Evolutionary conservation across 2,888 invertebrate species (phyloP), one percentile per base, ranked within the genome.

Genomic region (Dolichomitus sp.): DNA sequence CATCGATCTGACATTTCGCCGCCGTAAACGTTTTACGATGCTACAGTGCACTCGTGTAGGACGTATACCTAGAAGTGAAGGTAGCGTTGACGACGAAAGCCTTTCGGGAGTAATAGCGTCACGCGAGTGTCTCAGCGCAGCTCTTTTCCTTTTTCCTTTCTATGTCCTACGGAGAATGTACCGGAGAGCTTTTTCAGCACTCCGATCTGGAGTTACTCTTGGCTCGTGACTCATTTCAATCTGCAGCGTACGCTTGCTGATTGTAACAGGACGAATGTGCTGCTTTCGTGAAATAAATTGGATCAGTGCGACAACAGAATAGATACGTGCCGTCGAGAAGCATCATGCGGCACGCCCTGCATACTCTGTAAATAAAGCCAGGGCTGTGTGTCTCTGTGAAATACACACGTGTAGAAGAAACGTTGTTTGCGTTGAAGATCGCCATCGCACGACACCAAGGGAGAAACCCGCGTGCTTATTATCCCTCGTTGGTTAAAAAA

Each of bases 341-440:
- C 57, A 57, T 1, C 37, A 65, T 23, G 23, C 63, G 70, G 48
- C 70, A 61, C 69, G 74, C 63, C 73, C 57, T 59, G 66, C 37
- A 4, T n/a, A 23, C 65, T 68, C 33, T 27, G 77, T 52, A 77
- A 70, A 70, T 76, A 76, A 70, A 72, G 54, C 54, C n/a, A 17
- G 37, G 40, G 12, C 37, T 11, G 33, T 14, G 23, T 17, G 14
- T 2, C 1, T 23, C 17, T 17, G 14, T 61, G 42, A 5, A 45
- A 50, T 70, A 45, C n/a, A 59, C 65, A 48, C n/a, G 23, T 3
- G 37, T 14, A 33, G 14, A 54, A 42, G 61, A 76, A 54, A 7
- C 9, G 61, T 72, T 83, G 81, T 85, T 85, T 83, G 75, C 84
- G 73, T 77, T 83, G 72, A 81, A 85, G 83, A 83, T 83, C 74